These are phyloP conservation scores for Strix aluco DNA, from an alignment of 2,113 vertebrate species.

Conservation along the genomic window DNA sequence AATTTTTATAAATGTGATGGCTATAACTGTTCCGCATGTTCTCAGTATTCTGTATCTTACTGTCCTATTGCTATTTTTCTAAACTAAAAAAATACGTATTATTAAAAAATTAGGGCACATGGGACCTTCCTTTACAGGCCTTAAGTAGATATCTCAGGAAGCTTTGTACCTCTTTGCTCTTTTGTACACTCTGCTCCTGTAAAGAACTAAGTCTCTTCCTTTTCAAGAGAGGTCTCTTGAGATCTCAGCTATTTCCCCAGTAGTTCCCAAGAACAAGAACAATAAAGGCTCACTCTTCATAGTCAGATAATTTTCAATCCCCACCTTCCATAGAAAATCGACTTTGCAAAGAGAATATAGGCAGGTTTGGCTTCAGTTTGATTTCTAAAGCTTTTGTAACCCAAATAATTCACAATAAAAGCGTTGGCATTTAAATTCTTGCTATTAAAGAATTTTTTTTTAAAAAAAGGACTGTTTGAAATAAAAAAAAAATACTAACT, in stretches of 20 bases:
- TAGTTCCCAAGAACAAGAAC: not conserved
- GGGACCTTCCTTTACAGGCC: not conserved
- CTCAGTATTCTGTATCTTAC: not conserved
- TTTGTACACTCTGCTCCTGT: not conserved
- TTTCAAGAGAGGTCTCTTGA: conserved; percentile 26
- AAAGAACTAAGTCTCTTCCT: not conserved
- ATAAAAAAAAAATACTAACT: not conserved
- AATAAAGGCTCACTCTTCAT: not conserved
- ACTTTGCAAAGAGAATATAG: not conserved
- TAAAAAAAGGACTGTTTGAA: not conserved
- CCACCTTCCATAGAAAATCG: not conserved
- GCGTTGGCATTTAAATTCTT: not conserved
- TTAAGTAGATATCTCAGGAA: not conserved
- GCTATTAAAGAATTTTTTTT: not conserved
- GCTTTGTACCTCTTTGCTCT: not conserved
- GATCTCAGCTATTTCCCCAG: conserved; percentile 31
- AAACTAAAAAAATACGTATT: not conserved
- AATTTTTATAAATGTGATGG: not conserved
- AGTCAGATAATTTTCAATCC: not conserved
- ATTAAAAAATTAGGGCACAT: not conserved
- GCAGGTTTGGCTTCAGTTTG: not conserved
- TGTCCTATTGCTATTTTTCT: not conserved
- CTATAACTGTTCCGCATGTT: not conserved
- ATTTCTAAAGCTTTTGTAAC: not conserved
- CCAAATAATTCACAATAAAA: not conserved